Conservation (phyloP, 2,113 vertebrate genomes). For the Pelecanoides urinatrix region DNA sequence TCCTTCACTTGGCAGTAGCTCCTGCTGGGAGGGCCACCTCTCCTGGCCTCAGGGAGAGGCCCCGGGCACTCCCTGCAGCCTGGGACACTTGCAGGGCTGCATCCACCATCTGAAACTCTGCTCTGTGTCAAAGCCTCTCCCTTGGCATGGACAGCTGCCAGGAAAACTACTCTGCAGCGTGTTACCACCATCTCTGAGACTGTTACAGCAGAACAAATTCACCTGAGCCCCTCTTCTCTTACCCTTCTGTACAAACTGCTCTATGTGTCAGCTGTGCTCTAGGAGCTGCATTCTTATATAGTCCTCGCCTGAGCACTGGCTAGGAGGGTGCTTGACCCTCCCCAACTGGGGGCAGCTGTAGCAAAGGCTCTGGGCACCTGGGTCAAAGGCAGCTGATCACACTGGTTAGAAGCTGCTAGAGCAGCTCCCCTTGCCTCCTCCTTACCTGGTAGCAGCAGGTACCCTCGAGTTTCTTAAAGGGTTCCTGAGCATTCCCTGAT, state of each 20-base stretch:
- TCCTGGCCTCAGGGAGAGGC: background rate
- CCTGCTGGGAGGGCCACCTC: background rate
- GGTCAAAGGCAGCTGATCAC: background rate
- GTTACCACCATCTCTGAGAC: background rate
- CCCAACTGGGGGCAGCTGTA: background rate
- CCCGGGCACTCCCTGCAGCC: background rate
- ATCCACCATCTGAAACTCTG: background rate
- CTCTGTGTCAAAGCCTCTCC: background rate
- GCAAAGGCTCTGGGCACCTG: background rate
- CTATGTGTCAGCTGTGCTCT: accelerated
- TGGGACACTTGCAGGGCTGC: background rate
- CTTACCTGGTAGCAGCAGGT: background rate
- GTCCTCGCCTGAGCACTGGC: background rate
- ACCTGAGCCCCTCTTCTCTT: accelerated
- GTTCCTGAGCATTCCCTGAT: background rate
- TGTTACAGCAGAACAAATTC: background rate
- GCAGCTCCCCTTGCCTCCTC: background rate
- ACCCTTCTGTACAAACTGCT: background rate
- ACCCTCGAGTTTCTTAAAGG: background rate
- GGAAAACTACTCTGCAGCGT: accelerated
- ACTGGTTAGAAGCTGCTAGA: accelerated
- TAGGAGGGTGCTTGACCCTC: background rate
- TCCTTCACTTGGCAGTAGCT: background rate
- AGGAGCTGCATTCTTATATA: background rate
- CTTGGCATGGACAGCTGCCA: accelerated